Evolutionary conservation across 2,113 vertebrate species (phyloP), one percentile per base, ranked within the genome.

Genomic region (Bombycilla garrulus): DNA sequence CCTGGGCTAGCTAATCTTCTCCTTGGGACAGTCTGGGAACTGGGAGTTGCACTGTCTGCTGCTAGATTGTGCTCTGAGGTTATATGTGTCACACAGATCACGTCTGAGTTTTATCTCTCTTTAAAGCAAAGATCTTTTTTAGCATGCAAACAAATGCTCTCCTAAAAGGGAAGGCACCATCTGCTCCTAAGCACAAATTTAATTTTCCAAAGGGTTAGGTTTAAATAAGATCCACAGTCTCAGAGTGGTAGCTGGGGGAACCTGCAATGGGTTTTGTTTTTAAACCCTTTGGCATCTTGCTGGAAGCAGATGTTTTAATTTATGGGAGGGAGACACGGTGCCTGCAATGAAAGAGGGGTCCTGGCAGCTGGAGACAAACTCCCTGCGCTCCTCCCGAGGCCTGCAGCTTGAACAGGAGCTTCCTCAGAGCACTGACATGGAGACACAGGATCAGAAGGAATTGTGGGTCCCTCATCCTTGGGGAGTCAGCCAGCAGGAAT

Each of bases 91-190:
- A 81, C 73, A 44, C 35, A 24, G 88, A 84, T 92, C n/a, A 3
- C 56, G 80, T 51, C 86, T 94, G 77, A 50, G 53, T 82, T 94
- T 66, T 53, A 53, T 54, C 66, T 80, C 62, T 82, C 81, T 58
- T 80, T 58, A 64, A 89, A 95, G 87, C 69, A 62, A 81, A 84
- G 70, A 48, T 71, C 88, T 83, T 88, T 96, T 94, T 80, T 86
- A 94, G 71, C 5, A 4, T 81, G 85, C 5, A 19, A 90, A 94
- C 73, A 90, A 86, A 78, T 44, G 48, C 51, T 93, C 71, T 92
- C 57, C 93, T 88, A 71, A 94, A 96, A 81, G 51, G 82, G 93
- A 83, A 92, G 85, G 40, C 60, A 22, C 93, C 79, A 90, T 95
- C 90, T 96, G 95, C 80, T 96, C 69, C 51, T 18, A 73, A 91